Conservation (phyloP, 2,888 invertebrate genomes). For the Digitonthophagus gazella region DNA sequence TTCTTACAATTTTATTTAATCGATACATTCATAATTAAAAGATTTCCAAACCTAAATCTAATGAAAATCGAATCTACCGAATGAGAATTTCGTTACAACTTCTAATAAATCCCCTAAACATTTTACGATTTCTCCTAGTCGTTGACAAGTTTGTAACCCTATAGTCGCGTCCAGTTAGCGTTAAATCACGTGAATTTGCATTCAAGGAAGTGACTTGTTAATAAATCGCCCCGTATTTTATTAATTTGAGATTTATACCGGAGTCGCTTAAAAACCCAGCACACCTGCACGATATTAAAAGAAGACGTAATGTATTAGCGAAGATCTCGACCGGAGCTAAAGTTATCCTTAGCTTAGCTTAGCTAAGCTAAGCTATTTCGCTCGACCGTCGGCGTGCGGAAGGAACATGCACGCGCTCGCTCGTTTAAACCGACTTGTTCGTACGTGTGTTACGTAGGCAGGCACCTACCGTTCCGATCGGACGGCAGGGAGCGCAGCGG, state of each 20-base stretch:
- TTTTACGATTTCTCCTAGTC: not conserved
- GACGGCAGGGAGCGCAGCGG: slow-evolving; percentile 10
- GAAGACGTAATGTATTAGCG: slow-evolving; percentile 29
- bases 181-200: slow-evolving; percentile 33
- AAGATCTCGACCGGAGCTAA: slow-evolving; percentile 13
- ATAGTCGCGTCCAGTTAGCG: slow-evolving; percentile 27
- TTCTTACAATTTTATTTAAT: too few relatives aligned
- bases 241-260: slow-evolving; percentile 34
- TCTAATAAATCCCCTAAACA: not conserved
- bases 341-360: not conserved
- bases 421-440: not conserved
- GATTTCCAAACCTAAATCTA: too few relatives aligned
- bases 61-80: too few relatives aligned
- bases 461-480: not conserved
- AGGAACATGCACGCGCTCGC: slow-evolving; percentile 15
- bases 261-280: slow-evolving; percentile 27
- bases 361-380: too few relatives aligned
- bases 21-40: too few relatives aligned
- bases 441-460: slow-evolving; percentile 1
- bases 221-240: slow-evolving; percentile 34
- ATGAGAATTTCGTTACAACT: not conserved
- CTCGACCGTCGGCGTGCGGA: slow-evolving; percentile 17
- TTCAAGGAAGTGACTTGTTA: slow-evolving; percentile 34
- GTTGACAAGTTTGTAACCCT: not conserved
- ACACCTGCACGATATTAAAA: slow-evolving; percentile 32